Base-by-base conservation (phyloP, 2,797 vertebrate species). In the Cyprinodon diabolis region DNA sequence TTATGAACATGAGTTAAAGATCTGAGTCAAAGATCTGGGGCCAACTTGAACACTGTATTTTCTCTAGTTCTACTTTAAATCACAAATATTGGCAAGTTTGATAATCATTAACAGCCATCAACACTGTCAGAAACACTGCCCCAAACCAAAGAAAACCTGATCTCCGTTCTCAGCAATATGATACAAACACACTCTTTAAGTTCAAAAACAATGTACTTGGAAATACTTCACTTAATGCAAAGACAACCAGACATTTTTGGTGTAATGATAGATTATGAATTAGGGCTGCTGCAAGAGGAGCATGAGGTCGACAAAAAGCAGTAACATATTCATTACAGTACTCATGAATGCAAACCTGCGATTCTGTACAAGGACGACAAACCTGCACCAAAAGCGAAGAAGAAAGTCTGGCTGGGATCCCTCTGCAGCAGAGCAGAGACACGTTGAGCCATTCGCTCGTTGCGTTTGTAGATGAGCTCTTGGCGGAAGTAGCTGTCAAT, bases 361-460 rank as follows among this genome's bases (percentile, higher is more conserved):
- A 40, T 63, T 12, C 14, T 25, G 25, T 55, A 37, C 73, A 56
- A 21, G 8, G 13, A 58, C 1, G 43, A 66, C 72, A 87, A 77
- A 99, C 98, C 98, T 96, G 97, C 98, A 86, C 98, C 98, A 49
- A 99, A 99, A 71, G 98, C 98, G 73, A 99, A 99, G 89, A 99
- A 99, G 93, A 95, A 98, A 40, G 95, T 97, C 93, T 97, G 97
- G 86, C 96, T 95, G 43, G 95, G 93, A 1, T 96, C 98, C 72
- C 96, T 95, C 84, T 94, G 96, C 84, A 99, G 88, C 70, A 99
- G 94, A 0, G 95, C 84, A 71, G 98, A 97, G 85, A 99, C 97
- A 1, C 98, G 95, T 73, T 89, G 96, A 0, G 97, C 98, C 97
- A 99, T 99, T 66, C 98, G 94, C 89, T 98, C 97, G 0, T 99